phyloP scores from a whole-genome alignment of 2,888 invertebrate genomes.

The Digitonthophagus gazella region DNA sequence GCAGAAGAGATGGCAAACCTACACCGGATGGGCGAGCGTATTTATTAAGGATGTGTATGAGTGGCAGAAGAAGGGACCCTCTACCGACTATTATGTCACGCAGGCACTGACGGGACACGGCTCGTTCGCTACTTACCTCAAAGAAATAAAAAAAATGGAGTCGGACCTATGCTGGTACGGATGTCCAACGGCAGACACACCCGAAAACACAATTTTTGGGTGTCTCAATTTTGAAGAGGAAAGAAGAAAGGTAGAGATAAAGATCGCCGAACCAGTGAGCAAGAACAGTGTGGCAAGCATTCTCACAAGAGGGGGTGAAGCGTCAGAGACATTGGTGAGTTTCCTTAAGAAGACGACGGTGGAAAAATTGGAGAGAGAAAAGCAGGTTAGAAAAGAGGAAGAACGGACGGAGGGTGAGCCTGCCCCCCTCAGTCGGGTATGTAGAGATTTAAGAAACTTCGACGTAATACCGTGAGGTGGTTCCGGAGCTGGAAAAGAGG shows the following conservation, averaged over 20 bases:
- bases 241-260: no score
- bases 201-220: neutral
- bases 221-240: neutral
- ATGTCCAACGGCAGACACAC: conserved; percentile 2
- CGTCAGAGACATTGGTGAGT: no score
- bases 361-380: no score
- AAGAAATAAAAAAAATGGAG: conserved; percentile 22
- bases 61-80: conserved; percentile 1
- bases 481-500: neutral
- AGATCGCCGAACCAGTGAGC: no score
- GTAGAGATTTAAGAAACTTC: no score
- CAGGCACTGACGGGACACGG: conserved; percentile 35
- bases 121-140: conserved; percentile 31
- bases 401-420: no score
- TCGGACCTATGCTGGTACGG: conserved; percentile 7
- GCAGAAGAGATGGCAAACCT: neutral
- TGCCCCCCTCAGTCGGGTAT: no score
- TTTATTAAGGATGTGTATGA: conserved; percentile 2
- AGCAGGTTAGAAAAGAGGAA: no score
- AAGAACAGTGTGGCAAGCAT: neutral
- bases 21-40: neutral
- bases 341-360: no score
- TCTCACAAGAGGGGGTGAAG: no score
- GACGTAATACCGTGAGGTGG: no score
- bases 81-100: conserved; percentile 28